A percentile compares a stretch with the other conserved stretches of the same genome.
Conservation (phyloP, 2,797 vertebrate species). For the Chelon labrosus region DNA sequence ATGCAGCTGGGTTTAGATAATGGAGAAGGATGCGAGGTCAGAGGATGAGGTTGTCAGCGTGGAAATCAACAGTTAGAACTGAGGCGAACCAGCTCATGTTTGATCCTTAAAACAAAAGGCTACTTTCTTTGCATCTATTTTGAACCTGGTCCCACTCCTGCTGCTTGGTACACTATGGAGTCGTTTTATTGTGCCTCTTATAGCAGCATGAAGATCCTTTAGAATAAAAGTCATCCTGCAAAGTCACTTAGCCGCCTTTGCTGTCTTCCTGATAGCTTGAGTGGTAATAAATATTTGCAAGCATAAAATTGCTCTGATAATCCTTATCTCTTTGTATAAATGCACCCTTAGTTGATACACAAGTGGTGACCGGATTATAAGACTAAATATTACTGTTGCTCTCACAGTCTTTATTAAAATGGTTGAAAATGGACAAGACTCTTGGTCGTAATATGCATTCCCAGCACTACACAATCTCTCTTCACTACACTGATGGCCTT, state of each 20-base stretch:
- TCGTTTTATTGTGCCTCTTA: no score
- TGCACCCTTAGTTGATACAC: constrained; percentile 11
- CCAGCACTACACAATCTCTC: constrained; percentile 11
- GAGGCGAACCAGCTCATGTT: no score
- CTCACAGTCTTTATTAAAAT: constrained; percentile 9
- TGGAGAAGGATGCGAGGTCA: neutral
- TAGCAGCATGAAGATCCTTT: neutral
- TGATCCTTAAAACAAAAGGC: constrained; percentile 22
- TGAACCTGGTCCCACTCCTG: no score
- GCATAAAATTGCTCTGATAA: constrained; percentile 27
- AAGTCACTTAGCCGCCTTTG: constrained; percentile 7
- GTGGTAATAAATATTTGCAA: constrained; percentile 35
- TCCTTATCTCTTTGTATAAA: constrained; percentile 41
- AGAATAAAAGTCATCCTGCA: constrained; percentile 14
- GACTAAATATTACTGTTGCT: constrained; percentile 29
- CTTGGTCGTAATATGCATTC: constrained; percentile 7
- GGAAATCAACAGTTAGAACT: neutral
- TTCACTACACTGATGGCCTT: constrained; percentile 12
- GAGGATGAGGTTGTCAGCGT: neutral
- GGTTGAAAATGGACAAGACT: neutral
- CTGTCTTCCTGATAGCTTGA: constrained; percentile 14
- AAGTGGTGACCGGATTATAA: constrained; percentile 33
- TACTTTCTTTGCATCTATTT: neutral
- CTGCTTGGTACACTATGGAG: no score
- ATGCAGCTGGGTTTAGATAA: constrained; percentile 10